A percentile compares a stretch with the other conserved stretches of the same genome.
Evolutionary conservation across 2,888 invertebrate species (phyloP).

Genomic region (Phasia obesa): DNA sequence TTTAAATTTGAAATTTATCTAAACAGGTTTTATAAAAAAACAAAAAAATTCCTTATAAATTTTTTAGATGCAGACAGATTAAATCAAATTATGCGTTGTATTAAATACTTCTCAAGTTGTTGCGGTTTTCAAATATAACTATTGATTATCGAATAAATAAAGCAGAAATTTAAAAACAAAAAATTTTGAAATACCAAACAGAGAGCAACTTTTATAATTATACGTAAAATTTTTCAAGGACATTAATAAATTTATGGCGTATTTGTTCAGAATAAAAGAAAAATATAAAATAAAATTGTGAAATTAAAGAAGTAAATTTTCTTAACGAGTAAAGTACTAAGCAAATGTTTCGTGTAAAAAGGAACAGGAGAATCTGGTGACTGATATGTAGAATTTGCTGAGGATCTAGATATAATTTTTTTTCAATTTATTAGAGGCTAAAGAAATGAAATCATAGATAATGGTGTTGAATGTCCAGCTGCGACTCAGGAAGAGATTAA

Average conservation of each 20-base stretch:
- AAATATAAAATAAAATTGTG: too few species aligned
- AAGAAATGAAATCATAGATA: too few species aligned
- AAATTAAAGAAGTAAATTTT: too few species aligned
- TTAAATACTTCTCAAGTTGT: constrained; percentile 4
- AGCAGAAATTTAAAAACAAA: background rate
- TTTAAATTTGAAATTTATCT: constrained; percentile 4
- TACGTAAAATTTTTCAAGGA: constrained; percentile 33
- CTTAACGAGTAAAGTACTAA: too few species aligned
- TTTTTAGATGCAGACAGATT: background rate
- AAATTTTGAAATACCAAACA: constrained; percentile 12
- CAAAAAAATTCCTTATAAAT: constrained; percentile 5
- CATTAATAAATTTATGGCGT: background rate
- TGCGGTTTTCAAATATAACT: background rate
- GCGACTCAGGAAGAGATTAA: too few species aligned
- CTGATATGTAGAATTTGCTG: too few species aligned
- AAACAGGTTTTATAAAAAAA: constrained; percentile 13
- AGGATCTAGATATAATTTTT: too few species aligned
- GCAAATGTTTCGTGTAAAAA: too few species aligned
- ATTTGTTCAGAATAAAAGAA: background rate
- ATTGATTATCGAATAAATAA: constrained; percentile 3
- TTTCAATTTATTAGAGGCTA: too few species aligned
- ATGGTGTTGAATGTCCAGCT: too few species aligned
- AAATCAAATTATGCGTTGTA: background rate
- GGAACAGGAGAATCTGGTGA: too few species aligned
- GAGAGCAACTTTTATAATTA: background rate